These are phyloP conservation scores for Ceratosolen solmsi DNA, from an alignment of 1,140 invertebrate species.

Conservation along the genomic window DNA sequence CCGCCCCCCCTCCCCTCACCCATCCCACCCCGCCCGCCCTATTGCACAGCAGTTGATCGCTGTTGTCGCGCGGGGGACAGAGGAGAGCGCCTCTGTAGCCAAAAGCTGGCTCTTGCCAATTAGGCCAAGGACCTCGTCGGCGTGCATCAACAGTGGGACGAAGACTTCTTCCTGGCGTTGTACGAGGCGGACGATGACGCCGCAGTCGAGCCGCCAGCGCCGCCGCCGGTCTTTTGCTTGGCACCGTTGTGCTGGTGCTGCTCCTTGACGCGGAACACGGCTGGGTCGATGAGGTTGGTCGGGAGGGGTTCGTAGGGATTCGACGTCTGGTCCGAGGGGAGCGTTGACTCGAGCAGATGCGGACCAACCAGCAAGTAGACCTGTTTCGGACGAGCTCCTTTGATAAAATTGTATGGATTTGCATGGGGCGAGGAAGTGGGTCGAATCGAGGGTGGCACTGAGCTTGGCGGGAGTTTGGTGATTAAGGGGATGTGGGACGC, in stretches of 20 bases:
- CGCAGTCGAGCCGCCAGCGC: neutral
- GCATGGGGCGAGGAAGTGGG: no score
- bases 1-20: neutral
- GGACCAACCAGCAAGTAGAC: conserved; percentile 70
- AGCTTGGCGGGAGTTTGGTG: no score
- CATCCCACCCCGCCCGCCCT: neutral
- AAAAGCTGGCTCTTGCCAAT: conserved; percentile 60
- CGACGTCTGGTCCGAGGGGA: conserved; percentile 54
- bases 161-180: conserved; percentile 45
- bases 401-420: no score
- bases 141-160: conserved; percentile 3
- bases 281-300: conserved; percentile 68
- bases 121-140: conserved; percentile 62
- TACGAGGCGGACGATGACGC: neutral
- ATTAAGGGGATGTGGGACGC: no score
- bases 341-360: conserved; percentile 66
- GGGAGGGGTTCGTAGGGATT: conserved; percentile 68
- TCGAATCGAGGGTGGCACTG: no score
- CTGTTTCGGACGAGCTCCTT: neutral
- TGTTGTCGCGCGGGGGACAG: neutral
- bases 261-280: conserved; percentile 69
- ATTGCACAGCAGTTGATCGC: neutral
- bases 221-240: conserved; percentile 53
- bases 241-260: conserved; percentile 55
- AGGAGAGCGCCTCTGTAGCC: neutral